These are phyloP conservation scores for Paedocypris micromegethes DNA, from an alignment of 2,797 vertebrate genomes.

Conservation along the genomic window DNA sequence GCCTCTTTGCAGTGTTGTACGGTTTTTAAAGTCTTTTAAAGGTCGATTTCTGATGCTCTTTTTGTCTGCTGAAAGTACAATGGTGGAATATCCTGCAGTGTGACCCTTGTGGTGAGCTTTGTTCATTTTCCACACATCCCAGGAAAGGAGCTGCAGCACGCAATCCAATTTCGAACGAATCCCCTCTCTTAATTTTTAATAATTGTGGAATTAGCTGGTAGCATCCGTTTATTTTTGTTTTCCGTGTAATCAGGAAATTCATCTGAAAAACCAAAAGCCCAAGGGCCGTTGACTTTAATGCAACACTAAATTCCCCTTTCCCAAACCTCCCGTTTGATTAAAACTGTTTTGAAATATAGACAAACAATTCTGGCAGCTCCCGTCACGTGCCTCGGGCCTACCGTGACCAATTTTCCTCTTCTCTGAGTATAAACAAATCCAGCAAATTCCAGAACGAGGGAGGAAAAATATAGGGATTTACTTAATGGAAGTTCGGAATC, in stretches of 20 bases:
- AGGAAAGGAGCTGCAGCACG: constrained; percentile 38
- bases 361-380: constrained; percentile 50
- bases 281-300: constrained; percentile 60
- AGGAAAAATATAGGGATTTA: constrained; percentile 28
- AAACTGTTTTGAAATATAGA: constrained; percentile 51
- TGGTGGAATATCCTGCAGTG: neutral
- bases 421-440: constrained; percentile 46
- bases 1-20: too few relatives aligned
- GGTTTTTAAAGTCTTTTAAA: too few relatives aligned
- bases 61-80: neutral
- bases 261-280: constrained; percentile 57
- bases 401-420: constrained; percentile 51
- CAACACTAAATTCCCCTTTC: constrained; percentile 58
- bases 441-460: constrained; percentile 46
- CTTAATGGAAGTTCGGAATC: constrained; percentile 39
- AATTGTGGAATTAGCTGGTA: constrained; percentile 64
- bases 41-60: too few relatives aligned
- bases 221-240: constrained; percentile 65
- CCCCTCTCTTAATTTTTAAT: constrained; percentile 65
- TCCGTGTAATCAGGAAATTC: constrained; percentile 61
- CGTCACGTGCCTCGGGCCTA: constrained; percentile 43
- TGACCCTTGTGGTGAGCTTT: neutral
- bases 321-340: constrained; percentile 53
- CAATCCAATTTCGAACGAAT: constrained; percentile 51
- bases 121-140: constrained; percentile 38